Evolutionary conservation across 1,140 invertebrate species (phyloP).

Genomic region (Chironomus tepperi): DNA sequence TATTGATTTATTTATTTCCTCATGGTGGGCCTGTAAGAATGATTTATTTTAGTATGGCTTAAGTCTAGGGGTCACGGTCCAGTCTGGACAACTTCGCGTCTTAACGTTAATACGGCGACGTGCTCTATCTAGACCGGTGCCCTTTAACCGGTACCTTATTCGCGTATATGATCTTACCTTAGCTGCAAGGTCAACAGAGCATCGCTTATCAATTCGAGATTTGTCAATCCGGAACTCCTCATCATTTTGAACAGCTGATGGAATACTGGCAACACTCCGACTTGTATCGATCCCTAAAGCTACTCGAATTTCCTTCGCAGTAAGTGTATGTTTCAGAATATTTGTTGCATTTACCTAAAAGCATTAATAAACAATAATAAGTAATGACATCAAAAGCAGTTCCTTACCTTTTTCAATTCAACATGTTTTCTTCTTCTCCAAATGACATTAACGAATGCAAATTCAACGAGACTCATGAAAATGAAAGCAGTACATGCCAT

Average conservation of each 20-base stretch:
- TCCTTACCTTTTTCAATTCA: constrained; percentile 56
- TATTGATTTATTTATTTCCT: no score
- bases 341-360: constrained; percentile 62
- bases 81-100: no score
- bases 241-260: background rate
- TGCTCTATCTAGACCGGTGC: no score
- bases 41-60: no score
- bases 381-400: background rate
- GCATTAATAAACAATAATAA: background rate
- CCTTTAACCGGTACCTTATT: no score
- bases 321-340: constrained; percentile 71
- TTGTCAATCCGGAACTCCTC: no score
- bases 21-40: no score
- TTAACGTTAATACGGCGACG: no score
- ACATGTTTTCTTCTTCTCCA: constrained; percentile 75
- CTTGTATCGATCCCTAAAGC: constrained; percentile 44
- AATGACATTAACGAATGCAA: constrained; percentile 84
- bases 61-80: no score
- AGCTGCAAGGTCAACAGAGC: no score
- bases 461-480: constrained; percentile 77
- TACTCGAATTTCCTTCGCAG: constrained; percentile 60
- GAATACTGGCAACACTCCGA: background rate
- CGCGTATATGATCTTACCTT: no score
- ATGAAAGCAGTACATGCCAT: constrained; percentile 76
- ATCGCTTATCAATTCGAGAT: no score